A percentile compares a stretch with the other conserved stretches of the same genome.
Evolutionary conservation across 2,797 vertebrate species (phyloP).

Genomic region (Chloroceryle inda): DNA sequence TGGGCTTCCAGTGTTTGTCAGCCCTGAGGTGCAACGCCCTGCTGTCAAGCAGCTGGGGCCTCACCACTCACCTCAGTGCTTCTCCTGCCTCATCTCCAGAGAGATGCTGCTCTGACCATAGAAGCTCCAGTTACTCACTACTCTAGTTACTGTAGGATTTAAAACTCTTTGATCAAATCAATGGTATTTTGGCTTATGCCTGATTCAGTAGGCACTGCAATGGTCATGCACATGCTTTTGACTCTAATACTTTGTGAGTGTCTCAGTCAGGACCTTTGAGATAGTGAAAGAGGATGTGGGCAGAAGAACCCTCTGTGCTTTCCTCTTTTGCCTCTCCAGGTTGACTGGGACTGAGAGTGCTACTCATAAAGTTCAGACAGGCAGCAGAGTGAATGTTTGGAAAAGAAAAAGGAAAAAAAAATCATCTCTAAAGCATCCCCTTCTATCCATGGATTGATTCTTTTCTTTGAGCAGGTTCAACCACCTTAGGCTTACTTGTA

Average conservation of each 20-base stretch:
- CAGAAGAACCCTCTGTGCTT: background rate
- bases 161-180: background rate
- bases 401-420: background rate
- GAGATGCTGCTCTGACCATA: background rate
- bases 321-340: background rate
- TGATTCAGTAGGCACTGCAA: background rate
- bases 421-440: background rate
- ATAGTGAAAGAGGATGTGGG: background rate
- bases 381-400: background rate
- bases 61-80: background rate
- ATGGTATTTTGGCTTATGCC: background rate
- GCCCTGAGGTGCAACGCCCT: background rate
- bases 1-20: background rate
- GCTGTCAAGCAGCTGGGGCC: background rate
- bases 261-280: background rate
- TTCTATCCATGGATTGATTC: background rate
- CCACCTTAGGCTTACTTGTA: background rate
- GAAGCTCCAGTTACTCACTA: background rate
- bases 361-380: background rate
- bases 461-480: background rate
- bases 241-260: background rate
- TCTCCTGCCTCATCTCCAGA: background rate
- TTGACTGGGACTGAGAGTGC: background rate
- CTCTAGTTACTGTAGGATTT: background rate
- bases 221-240: background rate